A percentile compares a stretch with the other conserved stretches of the same genome.
phyloP scores from a whole-genome alignment of 2,113 vertebrate genomes.

The Jaculus jaculus region DNA sequence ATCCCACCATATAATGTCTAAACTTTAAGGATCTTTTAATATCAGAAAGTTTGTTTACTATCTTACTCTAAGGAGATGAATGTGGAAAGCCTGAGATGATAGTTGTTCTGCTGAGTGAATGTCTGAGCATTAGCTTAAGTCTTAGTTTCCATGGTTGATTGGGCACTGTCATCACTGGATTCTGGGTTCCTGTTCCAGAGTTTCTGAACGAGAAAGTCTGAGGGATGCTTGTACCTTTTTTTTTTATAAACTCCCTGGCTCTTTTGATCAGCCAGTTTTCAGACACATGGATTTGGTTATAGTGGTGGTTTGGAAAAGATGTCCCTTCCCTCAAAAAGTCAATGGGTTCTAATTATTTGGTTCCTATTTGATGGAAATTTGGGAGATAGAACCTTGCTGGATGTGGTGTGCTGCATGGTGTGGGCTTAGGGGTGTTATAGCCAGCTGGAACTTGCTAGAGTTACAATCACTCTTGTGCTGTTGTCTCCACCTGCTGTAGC shows the following conservation, averaged over 20 bases:
- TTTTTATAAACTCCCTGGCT: conserved; percentile 1
- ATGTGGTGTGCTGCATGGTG: no score
- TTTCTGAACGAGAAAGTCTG: not conserved
- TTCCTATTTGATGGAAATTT: no score
- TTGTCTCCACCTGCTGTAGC: no score
- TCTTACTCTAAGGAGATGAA: not conserved
- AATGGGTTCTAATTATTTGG: no score
- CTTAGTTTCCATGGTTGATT: not conserved
- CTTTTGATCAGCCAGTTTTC: conserved; percentile 2
- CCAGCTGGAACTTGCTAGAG: no score
- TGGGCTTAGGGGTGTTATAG: no score
- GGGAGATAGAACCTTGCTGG: no score
- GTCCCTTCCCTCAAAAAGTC: no score
- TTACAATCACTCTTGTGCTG: no score
- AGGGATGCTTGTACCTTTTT: not conserved
- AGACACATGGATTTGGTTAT: not conserved
- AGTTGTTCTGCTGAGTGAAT: not conserved
- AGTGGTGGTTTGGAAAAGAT: not conserved
- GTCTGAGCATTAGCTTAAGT: not conserved
- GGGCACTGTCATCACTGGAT: not conserved
- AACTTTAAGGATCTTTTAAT: not conserved
- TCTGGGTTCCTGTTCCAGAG: not conserved
- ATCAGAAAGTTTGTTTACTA: not conserved
- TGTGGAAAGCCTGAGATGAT: not conserved
- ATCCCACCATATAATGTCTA: not conserved